phyloP scores from a whole-genome alignment of 2,888 invertebrate genomes.

The Chrysolina haemoptera region DNA sequence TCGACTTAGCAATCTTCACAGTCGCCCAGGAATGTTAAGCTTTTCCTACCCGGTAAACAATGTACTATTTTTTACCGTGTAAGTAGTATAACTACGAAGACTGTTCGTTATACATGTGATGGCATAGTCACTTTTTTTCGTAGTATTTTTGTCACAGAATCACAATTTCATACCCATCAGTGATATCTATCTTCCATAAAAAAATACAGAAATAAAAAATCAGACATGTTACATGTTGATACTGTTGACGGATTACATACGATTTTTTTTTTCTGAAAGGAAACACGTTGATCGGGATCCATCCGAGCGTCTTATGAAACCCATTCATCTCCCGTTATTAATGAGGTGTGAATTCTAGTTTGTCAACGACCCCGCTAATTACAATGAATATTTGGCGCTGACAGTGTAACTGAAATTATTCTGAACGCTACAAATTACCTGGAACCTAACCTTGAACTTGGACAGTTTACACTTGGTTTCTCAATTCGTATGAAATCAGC shows the following conservation, averaged over 20 bases:
- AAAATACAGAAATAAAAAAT: too few species aligned
- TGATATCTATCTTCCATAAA: too few species aligned
- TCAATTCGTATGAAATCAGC: neutral
- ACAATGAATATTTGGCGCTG: conserved; percentile 10
- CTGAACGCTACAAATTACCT: conserved; percentile 8
- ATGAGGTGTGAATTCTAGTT: conserved; percentile 12
- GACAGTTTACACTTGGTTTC: neutral
- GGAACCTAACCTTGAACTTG: conserved; percentile 13
- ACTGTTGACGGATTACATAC: neutral
- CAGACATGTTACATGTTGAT: too few species aligned
- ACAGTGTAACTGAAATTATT: neutral
- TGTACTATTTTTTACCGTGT: too few species aligned
- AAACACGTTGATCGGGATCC: neutral
- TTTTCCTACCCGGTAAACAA: too few species aligned
- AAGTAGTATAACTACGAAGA: too few species aligned
- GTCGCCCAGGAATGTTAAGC: too few species aligned
- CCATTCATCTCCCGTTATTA: neutral
- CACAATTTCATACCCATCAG: too few species aligned
- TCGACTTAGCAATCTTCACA: too few species aligned
- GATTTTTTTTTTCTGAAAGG: neutral
- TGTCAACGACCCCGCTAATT: conserved; percentile 19
- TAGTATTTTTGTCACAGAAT: too few species aligned
- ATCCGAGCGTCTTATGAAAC: neutral
- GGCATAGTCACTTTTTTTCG: too few species aligned
- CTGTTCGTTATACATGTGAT: too few species aligned